Conservation (phyloP, 2,888 invertebrate species). For the Dusona sp. region DNA sequence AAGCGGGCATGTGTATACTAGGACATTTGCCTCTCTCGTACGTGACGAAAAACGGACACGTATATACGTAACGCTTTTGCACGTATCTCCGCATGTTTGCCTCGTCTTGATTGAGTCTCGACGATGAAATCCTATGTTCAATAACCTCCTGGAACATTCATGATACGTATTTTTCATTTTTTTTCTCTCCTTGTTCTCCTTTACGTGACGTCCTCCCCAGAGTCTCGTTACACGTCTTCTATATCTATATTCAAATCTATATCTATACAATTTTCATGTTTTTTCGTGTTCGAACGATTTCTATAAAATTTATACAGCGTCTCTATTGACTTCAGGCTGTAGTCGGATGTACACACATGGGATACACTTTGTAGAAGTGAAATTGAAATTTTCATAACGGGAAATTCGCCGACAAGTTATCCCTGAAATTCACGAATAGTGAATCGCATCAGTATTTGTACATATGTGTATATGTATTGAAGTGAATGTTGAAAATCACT, state of each 20-base stretch:
- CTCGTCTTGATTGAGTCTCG: conserved; percentile 67
- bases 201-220: not conserved
- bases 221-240: not conserved
- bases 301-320: conserved; percentile 6
- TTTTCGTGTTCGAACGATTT: conserved; percentile 9
- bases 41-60: conserved; percentile 59
- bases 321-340: conserved; percentile 34
- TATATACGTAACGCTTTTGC: conserved; percentile 49
- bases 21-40: conserved; percentile 47
- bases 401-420: conserved; percentile 44
- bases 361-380: conserved; percentile 21
- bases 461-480: not conserved
- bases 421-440: not conserved
- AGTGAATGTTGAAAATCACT: not conserved
- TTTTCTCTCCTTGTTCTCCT: not conserved
- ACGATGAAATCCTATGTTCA: conserved; percentile 59
- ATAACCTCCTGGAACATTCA: conserved; percentile 16
- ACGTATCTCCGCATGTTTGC: conserved; percentile 60
- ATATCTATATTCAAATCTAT: not conserved
- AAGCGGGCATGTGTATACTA: not conserved
- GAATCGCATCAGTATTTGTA: not conserved
- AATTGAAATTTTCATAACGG: conserved; percentile 59
- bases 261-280: not conserved
- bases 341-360: conserved; percentile 1
- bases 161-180: conserved; percentile 20